Evolutionary conservation across 2,113 vertebrate species (phyloP).

Genomic region (Catagonus wagneri): DNA sequence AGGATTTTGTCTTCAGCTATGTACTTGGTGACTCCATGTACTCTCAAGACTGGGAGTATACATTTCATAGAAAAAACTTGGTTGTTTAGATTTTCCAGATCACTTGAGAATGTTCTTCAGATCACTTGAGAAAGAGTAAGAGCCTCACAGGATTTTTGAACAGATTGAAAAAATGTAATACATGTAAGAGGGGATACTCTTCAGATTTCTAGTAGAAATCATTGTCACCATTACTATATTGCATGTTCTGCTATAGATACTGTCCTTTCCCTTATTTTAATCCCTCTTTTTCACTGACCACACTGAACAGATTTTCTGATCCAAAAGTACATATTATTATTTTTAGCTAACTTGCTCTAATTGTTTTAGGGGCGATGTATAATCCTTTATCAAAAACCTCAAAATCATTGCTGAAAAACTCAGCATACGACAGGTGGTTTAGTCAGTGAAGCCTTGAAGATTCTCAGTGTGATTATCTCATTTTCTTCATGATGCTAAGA

Average conservation of each 20-base stretch:
- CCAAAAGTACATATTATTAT: not conserved
- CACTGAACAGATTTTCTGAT: not conserved
- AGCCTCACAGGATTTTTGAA: not conserved
- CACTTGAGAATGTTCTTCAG: not conserved
- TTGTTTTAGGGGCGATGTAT: not conserved
- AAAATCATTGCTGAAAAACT: not conserved
- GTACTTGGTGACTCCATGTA: not conserved
- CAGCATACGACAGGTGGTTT: not conserved
- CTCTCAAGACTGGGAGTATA: not conserved
- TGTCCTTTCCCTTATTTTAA: not conserved
- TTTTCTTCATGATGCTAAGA: not conserved
- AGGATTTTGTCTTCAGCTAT: not conserved
- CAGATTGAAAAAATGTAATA: not conserved
- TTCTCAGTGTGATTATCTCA: not conserved
- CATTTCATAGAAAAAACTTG: not conserved
- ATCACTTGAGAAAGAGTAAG: not conserved
- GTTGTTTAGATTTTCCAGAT: not conserved
- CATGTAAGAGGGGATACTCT: not conserved
- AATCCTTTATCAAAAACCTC: not conserved
- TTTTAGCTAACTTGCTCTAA: not conserved
- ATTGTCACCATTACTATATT: accelerated
- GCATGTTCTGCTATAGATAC: not conserved
- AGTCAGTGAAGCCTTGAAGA: not conserved
- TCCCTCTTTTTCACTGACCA: not conserved
- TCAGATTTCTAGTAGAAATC: not conserved